Conservation (phyloP, 2,113 vertebrate genomes). For the Triplophysa tibetana region DNA sequence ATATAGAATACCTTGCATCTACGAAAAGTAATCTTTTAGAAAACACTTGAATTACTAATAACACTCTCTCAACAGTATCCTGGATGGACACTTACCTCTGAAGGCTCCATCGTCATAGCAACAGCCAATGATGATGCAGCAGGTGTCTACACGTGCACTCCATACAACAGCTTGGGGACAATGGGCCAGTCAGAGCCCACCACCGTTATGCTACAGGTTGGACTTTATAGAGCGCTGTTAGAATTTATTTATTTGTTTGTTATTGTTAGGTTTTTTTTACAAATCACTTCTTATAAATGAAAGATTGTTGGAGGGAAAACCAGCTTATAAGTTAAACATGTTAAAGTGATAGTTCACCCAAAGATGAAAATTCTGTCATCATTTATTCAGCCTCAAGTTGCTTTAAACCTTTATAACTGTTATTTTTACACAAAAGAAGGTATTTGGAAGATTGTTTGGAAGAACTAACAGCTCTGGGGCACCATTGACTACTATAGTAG, state of each 20-base stretch:
- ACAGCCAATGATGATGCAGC: slow-evolving; percentile 84
- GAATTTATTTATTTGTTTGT: neutral
- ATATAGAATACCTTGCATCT: neutral
- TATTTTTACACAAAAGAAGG: no score
- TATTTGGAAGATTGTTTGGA: no score
- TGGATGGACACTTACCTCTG: slow-evolving; percentile 80
- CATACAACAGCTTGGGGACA: slow-evolving; percentile 88
- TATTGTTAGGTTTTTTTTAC: no score
- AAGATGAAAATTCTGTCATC: no score
- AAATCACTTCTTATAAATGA: neutral
- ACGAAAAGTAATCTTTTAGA: neutral
- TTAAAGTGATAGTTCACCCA: no score
- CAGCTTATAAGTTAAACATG: neutral
- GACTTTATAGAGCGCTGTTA: neutral
- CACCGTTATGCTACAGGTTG: slow-evolving; percentile 83
- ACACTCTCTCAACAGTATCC: slow-evolving; percentile 75
- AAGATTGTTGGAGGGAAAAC: neutral
- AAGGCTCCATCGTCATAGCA: slow-evolving; percentile 82
- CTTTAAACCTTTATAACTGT: no score
- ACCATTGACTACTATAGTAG: no score
- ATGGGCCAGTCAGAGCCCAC: slow-evolving; percentile 81
- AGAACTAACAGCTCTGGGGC: no score
- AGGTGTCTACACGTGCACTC: slow-evolving; percentile 84
- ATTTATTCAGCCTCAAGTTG: no score
- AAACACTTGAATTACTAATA: neutral